These are phyloP conservation scores for Amblyopsis hoosieri DNA, from an alignment of 2,797 vertebrate genomes.

Conservation along the genomic window DNA sequence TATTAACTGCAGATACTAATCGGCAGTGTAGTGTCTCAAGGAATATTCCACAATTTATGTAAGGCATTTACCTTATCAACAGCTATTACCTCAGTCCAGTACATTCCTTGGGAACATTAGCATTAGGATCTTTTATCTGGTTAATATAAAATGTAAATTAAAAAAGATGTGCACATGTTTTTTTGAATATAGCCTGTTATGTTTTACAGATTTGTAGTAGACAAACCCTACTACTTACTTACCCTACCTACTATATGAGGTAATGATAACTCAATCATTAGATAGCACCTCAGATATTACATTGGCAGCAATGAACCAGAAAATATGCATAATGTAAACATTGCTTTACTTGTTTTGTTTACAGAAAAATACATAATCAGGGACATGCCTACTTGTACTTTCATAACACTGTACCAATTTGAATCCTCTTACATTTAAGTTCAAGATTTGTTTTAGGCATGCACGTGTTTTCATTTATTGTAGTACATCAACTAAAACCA, in stretches of 20 bases:
- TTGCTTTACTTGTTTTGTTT: conserved; percentile 8
- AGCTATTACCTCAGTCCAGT: conserved; percentile 65
- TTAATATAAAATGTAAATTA: conserved; percentile 25
- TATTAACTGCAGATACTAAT: background rate
- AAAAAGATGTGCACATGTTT: conserved; percentile 22
- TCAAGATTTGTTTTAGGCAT: conserved; percentile 6
- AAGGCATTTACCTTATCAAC: conserved; percentile 49
- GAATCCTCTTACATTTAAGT: conserved; percentile 8
- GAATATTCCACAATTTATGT: background rate
- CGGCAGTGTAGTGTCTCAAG: background rate
- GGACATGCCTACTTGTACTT: conserved; percentile 29
- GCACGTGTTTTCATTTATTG: conserved; percentile 6
- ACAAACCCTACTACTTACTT: background rate
- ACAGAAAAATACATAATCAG: conserved; percentile 29
- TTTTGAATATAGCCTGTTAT: conserved; percentile 35
- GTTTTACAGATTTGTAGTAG: conserved; percentile 2
- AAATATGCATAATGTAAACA: conserved; percentile 14
- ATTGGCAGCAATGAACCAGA: conserved; percentile 12
- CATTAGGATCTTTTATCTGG: conserved; percentile 49
- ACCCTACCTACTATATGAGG: background rate
- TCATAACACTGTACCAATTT: conserved; percentile 32
- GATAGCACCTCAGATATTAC: conserved; percentile 3
- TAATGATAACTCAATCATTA: conserved; percentile 7
- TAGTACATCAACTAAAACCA: conserved; percentile 1
- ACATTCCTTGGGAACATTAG: conserved; percentile 36